Evolutionary conservation across 2,888 invertebrate species (phyloP).

Genomic region (Torymus auratus): DNA sequence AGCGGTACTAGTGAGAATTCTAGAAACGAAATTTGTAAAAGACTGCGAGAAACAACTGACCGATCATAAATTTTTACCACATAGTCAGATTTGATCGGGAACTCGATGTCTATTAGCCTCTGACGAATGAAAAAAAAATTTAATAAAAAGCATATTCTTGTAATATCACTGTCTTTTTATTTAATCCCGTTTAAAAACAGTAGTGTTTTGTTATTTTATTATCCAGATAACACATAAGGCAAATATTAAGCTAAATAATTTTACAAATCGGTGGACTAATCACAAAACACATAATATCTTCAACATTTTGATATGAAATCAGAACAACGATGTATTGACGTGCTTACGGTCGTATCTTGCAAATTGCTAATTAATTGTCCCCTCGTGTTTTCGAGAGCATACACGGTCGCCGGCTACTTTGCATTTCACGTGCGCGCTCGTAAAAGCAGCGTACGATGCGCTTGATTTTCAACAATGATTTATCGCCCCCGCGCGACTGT

Average conservation of each 20-base stretch:
- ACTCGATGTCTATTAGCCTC: slow-evolving; percentile 30
- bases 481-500: too few relatives aligned
- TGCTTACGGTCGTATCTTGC: background rate
- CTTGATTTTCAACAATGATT: too few relatives aligned
- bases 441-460: too few relatives aligned
- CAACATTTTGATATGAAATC: too few relatives aligned
- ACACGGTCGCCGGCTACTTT: background rate
- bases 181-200: too few relatives aligned
- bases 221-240: too few relatives aligned
- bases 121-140: slow-evolving; percentile 56
- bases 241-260: too few relatives aligned
- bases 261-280: too few relatives aligned
- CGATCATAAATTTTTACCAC: slow-evolving; percentile 26
- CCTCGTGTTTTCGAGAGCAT: too few relatives aligned
- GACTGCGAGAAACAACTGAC: slow-evolving; percentile 38
- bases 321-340: too few relatives aligned
- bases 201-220: too few relatives aligned
- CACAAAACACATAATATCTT: too few relatives aligned
- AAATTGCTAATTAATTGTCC: background rate
- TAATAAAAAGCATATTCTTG: slow-evolving; percentile 70
- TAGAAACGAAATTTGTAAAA: slow-evolving; percentile 31
- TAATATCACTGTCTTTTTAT: slow-evolving; percentile 54
- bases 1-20: background rate
- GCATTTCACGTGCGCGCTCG: background rate
- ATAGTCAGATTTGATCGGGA: slow-evolving; percentile 26